These are phyloP conservation scores for Lagria hirta DNA, from an alignment of 2,888 invertebrate genomes.

Conservation along the genomic window DNA sequence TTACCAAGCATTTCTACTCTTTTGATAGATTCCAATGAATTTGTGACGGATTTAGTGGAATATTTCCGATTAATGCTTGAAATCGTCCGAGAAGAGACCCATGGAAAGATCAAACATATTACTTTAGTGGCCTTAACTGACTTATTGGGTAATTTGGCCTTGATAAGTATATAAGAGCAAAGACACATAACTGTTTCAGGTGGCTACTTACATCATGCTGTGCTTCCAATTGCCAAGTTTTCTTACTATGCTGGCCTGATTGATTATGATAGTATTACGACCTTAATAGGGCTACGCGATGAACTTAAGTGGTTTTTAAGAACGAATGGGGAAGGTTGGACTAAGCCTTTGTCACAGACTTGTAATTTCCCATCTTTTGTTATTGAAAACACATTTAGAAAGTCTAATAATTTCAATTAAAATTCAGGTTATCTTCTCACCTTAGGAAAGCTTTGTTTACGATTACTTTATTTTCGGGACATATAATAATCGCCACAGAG, in stretches of 20 bases:
- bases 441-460: too few relatives aligned
- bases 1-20: conserved; percentile 44
- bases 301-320: conserved; percentile 60
- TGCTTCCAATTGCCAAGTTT: conserved; percentile 62
- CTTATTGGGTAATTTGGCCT: conserved; percentile 8
- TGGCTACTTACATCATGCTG: conserved; percentile 63
- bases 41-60: conserved; percentile 46
- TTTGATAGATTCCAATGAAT: conserved; percentile 45
- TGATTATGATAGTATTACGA: conserved; percentile 58
- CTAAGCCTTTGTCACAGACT: conserved; percentile 37
- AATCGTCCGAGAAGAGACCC: conserved; percentile 39
- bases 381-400: background rate
- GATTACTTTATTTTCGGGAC: conserved; percentile 4
- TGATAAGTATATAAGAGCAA: too few relatives aligned
- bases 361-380: conserved; percentile 22
- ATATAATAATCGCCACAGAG: too few relatives aligned
- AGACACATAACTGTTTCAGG: too few relatives aligned
- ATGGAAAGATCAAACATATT: conserved; percentile 47
- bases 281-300: conserved; percentile 59
- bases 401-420: too few relatives aligned
- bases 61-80: conserved; percentile 48
- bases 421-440: too few relatives aligned
- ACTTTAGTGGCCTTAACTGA: conserved; percentile 49
- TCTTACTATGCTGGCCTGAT: conserved; percentile 66
- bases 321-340: conserved; percentile 65